phyloP scores from a whole-genome alignment of 1,140 invertebrate genomes.

The Tetramorium parvispinum region DNA sequence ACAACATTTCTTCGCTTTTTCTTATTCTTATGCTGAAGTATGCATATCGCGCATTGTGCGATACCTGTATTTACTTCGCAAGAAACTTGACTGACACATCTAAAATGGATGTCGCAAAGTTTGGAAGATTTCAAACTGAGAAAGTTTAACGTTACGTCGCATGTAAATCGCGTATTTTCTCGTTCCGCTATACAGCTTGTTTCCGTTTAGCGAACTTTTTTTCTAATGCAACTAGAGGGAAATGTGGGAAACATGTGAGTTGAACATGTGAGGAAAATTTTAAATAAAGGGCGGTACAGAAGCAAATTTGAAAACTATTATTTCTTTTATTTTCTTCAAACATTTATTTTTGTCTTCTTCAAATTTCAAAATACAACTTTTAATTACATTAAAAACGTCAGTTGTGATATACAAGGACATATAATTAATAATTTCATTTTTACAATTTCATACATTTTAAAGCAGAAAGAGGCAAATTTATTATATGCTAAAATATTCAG shows the following conservation, averaged over 20 bases:
- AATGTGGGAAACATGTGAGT: too few relatives aligned
- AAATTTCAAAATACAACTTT: neutral
- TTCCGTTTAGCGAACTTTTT: neutral
- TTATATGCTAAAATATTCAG: neutral
- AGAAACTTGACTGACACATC: conserved; percentile 41
- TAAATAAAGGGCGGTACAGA: neutral
- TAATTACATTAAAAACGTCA: neutral
- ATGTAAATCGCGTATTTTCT: conserved; percentile 40
- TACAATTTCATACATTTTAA: neutral
- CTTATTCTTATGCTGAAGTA: neutral
- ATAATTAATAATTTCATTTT: neutral
- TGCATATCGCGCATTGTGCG: conserved; percentile 37
- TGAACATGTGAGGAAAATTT: neutral
- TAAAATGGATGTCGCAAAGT: conserved; percentile 33
- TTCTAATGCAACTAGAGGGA: neutral
- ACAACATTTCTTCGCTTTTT: conserved; percentile 26
- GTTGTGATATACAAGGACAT: neutral
- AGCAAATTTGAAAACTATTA: neutral
- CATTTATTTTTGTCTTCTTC: neutral
- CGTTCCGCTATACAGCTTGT: neutral
- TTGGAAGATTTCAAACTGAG: conserved; percentile 36
- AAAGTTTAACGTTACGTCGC: conserved; percentile 38
- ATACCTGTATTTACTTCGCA: conserved; percentile 20
- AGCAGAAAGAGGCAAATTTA: neutral
- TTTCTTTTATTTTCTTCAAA: neutral